These are phyloP conservation scores for Leptopilina boulardi DNA, from an alignment of 1,140 invertebrate genomes.

Conservation along the genomic window DNA sequence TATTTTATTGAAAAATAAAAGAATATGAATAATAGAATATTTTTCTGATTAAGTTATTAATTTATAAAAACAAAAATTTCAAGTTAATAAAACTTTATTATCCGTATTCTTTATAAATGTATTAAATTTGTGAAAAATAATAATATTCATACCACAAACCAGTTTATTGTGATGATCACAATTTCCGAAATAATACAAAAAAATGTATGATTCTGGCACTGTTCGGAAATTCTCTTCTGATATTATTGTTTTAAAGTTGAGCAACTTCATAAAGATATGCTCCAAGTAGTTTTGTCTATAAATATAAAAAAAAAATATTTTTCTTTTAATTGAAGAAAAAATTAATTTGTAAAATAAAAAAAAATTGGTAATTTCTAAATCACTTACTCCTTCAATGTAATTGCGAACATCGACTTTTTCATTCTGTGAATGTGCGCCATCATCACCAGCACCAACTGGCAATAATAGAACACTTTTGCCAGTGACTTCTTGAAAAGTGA, in stretches of 20 bases:
- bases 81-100: constrained; percentile 22
- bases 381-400: constrained; percentile 95
- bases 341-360: constrained; percentile 31
- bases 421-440: constrained; percentile 99
- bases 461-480: constrained; percentile 95
- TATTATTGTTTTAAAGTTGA: constrained; percentile 74
- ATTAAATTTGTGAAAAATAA: constrained; percentile 30
- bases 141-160: constrained; percentile 33
- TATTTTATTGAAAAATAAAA: not conserved
- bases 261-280: constrained; percentile 90
- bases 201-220: not conserved
- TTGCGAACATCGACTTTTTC: constrained; percentile 96
- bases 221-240: constrained; percentile 25
- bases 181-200: not conserved
- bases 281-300: constrained; percentile 90
- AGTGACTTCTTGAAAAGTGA: constrained; percentile 92
- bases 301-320: constrained; percentile 60
- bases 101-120: constrained; percentile 14
- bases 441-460: constrained; percentile 94
- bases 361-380: too few species aligned
- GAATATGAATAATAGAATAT: not conserved
- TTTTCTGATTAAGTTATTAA: not conserved
- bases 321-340: constrained; percentile 23
- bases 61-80: constrained; percentile 5
- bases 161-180: constrained; percentile 3